These are phyloP conservation scores for Patiria miniata DNA, from an alignment of 35 echinoderm and acorn worm genomes.

Conservation along the genomic window DNA sequence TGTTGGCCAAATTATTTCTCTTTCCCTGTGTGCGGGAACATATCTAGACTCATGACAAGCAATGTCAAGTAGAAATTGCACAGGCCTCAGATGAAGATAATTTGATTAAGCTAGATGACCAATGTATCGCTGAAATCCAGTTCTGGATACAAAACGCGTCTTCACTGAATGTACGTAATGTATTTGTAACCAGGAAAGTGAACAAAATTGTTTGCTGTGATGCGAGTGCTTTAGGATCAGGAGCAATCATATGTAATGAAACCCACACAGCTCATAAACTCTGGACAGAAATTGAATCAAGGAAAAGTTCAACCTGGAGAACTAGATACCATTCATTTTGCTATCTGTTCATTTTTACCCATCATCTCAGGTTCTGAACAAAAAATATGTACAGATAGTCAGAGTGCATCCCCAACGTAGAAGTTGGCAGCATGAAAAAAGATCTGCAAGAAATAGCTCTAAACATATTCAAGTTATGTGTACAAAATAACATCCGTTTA, in stretches of 20 bases:
- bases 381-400: background rate
- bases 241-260: background rate
- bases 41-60: background rate
- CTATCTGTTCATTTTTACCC: background rate
- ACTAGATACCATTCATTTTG: background rate
- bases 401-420: background rate
- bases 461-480: constrained; percentile 1
- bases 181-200: no score
- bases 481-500: background rate
- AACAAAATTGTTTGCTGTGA: background rate
- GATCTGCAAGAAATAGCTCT: no score
- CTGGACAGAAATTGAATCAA: background rate
- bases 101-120: background rate
- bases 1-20: constrained; percentile 14
- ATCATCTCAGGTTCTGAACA: background rate
- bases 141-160: no score
- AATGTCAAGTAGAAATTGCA: background rate
- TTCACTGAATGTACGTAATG: no score
- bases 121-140: no score
- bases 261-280: background rate
- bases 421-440: constrained; percentile 6
- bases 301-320: background rate
- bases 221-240: background rate
- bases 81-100: background rate
- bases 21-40: background rate